These are phyloP conservation scores for Tenthredo amoena DNA, from an alignment of 2,888 invertebrate genomes.

Conservation along the genomic window DNA sequence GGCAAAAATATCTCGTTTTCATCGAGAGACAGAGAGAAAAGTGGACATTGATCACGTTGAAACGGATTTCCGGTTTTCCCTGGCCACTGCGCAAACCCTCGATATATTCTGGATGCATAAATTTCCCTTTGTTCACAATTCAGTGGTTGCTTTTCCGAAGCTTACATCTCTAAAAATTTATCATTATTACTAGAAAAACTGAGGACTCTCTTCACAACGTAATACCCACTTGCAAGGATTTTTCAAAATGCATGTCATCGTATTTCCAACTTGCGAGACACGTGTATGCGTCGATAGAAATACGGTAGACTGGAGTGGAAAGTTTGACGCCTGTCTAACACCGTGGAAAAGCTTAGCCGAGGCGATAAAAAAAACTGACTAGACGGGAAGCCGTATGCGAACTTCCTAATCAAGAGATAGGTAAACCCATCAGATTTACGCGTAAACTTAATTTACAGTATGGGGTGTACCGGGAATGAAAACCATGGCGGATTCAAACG, in stretches of 20 bases:
- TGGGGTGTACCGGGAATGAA: neutral
- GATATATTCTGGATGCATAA: slow-evolving; percentile 46
- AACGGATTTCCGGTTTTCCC: slow-evolving; percentile 39
- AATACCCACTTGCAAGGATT: neutral
- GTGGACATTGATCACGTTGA: slow-evolving; percentile 47
- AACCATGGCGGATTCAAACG: neutral
- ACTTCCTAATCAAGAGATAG: slow-evolving; percentile 8
- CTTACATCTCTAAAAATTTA: slow-evolving; percentile 31
- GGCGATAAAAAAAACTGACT: slow-evolving; percentile 19
- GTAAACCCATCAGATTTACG: neutral
- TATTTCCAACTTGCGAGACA: neutral
- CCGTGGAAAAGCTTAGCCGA: slow-evolving; percentile 3
- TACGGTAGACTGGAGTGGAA: neutral
- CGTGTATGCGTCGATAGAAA: too few relatives aligned
- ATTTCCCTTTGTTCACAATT: slow-evolving; percentile 41
- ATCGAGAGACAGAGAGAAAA: slow-evolving; percentile 14
- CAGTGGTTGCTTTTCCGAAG: neutral
- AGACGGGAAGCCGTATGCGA: slow-evolving; percentile 28
- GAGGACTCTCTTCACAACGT: neutral
- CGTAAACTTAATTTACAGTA: neutral
- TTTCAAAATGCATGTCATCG: neutral
- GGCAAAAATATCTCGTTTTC: slow-evolving; percentile 24
- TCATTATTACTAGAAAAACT: neutral
- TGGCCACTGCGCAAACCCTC: slow-evolving; percentile 33
- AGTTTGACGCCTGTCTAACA: neutral